phyloP scores from a whole-genome alignment of 2,888 invertebrate species.

The Sphinx pinastri region DNA sequence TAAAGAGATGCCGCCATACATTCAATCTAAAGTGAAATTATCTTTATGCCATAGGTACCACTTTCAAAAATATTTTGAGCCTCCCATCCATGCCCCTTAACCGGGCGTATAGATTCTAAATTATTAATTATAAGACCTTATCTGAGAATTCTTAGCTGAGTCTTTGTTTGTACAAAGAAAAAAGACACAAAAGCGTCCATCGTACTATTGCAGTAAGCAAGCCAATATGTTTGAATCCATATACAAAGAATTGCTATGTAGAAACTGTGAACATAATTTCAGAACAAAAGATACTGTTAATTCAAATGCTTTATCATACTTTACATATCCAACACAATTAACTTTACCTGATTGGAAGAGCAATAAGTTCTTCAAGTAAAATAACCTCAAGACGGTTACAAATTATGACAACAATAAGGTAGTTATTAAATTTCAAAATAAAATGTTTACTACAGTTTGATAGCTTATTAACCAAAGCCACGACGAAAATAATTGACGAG shows the following conservation, averaged over 20 bases:
- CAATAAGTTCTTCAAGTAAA: neutral
- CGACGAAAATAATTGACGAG: slow-evolving; percentile 3
- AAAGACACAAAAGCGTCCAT: slow-evolving; percentile 58
- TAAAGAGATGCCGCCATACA: no score
- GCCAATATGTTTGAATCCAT: slow-evolving; percentile 59
- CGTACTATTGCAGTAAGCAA: slow-evolving; percentile 58
- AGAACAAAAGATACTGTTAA: neutral
- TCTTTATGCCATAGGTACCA: no score
- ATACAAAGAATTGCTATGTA: slow-evolving; percentile 44
- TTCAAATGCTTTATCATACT: neutral
- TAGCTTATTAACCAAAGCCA: slow-evolving; percentile 3
- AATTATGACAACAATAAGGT: slow-evolving; percentile 4
- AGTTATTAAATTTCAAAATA: slow-evolving; percentile 11
- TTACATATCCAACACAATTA: neutral
- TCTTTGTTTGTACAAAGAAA: slow-evolving; percentile 57
- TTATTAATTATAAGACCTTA: slow-evolving; percentile 36
- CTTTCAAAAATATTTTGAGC: no score
- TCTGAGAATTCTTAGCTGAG: slow-evolving; percentile 64
- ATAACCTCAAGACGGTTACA: neutral
- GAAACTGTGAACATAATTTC: neutral
- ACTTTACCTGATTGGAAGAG: neutral
- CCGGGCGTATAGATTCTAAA: neutral
- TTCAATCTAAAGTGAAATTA: no score
- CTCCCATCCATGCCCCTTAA: no score
- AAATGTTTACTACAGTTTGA: slow-evolving; percentile 15